Percentiles rank a stretch among this genome's conserved stretches.
Conservation (phyloP, 2,113 vertebrate genomes). For the Gymnogyps californianus region DNA sequence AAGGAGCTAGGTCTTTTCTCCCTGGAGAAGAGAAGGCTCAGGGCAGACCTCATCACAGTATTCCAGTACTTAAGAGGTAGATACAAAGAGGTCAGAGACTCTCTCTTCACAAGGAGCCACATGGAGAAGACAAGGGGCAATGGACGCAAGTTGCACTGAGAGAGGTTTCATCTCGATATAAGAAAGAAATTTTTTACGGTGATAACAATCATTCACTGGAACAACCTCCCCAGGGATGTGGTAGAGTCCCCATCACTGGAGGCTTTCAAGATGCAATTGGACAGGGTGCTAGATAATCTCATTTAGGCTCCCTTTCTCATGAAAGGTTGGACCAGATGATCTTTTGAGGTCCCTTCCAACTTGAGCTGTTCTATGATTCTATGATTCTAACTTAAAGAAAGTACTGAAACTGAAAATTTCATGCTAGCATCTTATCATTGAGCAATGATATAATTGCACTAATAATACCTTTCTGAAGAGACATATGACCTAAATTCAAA, state of each 20-base stretch:
- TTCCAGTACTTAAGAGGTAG: neutral
- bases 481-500: neutral
- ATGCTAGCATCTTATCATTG: neutral
- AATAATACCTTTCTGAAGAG: neutral
- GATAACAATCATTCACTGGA: neutral
- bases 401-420: neutral
- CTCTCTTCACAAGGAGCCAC: neutral
- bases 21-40: neutral
- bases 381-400: neutral
- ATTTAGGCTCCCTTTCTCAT: neutral
- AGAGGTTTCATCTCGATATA: neutral
- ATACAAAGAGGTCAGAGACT: neutral
- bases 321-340: neutral
- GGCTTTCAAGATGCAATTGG: neutral
- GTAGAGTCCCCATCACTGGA: neutral
- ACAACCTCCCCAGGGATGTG: neutral
- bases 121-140: neutral
- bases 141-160: neutral
- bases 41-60: neutral
- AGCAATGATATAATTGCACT: neutral
- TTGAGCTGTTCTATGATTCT: neutral
- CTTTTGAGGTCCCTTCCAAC: neutral
- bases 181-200: neutral
- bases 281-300: neutral
- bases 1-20: neutral